Percentiles rank a stretch among this genome's conserved stretches.
Evolutionary conservation across 2,888 invertebrate genomes (phyloP).

Genomic region (Clusia tigrina): DNA sequence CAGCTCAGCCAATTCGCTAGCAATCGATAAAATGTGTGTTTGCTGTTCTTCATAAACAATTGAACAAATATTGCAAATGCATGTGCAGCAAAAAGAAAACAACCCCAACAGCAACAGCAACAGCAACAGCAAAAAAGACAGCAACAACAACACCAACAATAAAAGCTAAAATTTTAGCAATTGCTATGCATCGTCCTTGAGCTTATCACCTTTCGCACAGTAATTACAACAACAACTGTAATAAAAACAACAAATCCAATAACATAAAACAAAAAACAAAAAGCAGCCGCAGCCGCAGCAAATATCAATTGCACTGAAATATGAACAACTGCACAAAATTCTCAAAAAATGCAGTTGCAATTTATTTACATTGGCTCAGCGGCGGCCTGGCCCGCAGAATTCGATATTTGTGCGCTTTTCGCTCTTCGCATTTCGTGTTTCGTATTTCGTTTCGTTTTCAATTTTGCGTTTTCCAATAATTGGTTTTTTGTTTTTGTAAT

Average conservation of each 20-base stretch:
- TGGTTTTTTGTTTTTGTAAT: constrained; percentile 12
- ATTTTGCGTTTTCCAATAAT: constrained; percentile 20
- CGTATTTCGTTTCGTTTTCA: constrained; percentile 7
- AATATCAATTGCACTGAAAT: constrained; percentile 2
- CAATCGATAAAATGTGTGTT: not conserved
- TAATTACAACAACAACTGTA: constrained; percentile 27
- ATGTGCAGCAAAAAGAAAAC: constrained; percentile 25
- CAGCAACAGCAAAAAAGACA: constrained; percentile 22
- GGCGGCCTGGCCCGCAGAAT: constrained; percentile 9
- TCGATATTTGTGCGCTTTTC: not conserved
- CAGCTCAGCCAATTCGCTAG: not conserved
- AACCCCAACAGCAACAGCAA: constrained; percentile 25
- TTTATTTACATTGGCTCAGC: constrained; percentile 14
- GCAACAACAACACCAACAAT: constrained; percentile 42
- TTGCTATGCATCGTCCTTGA: constrained; percentile 18
- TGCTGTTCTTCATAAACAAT: constrained; percentile 35
- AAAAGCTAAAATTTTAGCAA: constrained; percentile 20
- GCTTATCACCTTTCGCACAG: constrained; percentile 29
- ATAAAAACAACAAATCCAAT: constrained; percentile 10
- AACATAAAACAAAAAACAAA: constrained; percentile 24
- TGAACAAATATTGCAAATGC: constrained; percentile 40
- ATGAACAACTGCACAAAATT: constrained; percentile 7
- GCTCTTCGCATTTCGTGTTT: not conserved
- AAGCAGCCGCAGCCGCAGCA: not conserved
- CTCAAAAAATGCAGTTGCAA: constrained; percentile 7